phyloP scores from a whole-genome alignment of 1,140 invertebrate species.

The Ridgeia piscesae region DNA sequence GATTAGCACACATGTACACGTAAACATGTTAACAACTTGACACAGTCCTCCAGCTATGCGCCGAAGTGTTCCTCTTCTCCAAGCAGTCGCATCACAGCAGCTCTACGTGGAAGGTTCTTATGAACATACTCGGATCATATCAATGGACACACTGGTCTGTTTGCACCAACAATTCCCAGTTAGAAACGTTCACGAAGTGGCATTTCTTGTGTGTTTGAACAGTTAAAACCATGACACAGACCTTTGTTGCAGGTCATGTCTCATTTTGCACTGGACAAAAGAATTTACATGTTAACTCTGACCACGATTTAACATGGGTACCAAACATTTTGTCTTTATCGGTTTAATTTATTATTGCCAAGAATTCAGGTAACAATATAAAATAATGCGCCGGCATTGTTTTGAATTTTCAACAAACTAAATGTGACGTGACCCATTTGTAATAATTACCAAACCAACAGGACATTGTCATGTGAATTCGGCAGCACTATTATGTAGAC shows the following conservation, averaged over 20 bases:
- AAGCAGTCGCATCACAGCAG: neutral
- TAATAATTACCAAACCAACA: neutral
- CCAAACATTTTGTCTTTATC: neutral
- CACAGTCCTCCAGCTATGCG: neutral
- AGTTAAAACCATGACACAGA: neutral
- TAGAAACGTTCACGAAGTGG: too few relatives aligned
- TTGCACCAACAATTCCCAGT: neutral
- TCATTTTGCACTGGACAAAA: neutral
- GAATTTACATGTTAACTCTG: neutral
- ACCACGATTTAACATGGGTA: neutral
- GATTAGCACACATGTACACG: neutral
- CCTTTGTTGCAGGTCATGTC: neutral
- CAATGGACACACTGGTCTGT: neutral
- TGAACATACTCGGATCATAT: neutral
- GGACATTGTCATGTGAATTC: neutral
- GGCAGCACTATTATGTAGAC: neutral
- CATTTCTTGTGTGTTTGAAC: neutral
- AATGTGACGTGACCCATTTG: neutral
- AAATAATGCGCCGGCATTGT: neutral
- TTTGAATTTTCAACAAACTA: neutral
- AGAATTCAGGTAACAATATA: neutral
- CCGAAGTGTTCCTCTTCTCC: neutral
- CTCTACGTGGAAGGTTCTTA: neutral
- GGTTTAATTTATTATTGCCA: neutral
- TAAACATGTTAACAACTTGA: neutral